A percentile compares a stretch with the other conserved stretches of the same genome.
These are phyloP conservation scores for Rotaria sp. DNA, from an alignment of 2,888 invertebrate genomes.

Conservation along the genomic window DNA sequence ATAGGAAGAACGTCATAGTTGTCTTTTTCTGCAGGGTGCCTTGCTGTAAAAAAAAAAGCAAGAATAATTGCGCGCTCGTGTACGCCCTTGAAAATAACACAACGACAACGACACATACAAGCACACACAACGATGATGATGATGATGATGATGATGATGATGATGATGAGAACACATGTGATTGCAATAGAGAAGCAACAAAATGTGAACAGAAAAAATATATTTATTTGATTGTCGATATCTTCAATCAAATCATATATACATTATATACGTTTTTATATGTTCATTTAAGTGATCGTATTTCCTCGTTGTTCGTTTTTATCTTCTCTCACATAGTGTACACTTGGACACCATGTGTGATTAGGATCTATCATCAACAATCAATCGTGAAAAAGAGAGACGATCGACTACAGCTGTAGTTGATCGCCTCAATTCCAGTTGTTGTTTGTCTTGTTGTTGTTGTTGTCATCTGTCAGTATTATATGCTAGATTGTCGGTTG, in stretches of 20 bases:
- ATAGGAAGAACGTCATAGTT: neutral
- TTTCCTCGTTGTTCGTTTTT: neutral
- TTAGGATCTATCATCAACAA: neutral
- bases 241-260: neutral
- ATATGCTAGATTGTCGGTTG: neutral
- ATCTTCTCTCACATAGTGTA: neutral
- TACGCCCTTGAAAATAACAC: neutral
- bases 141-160: neutral
- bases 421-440: neutral
- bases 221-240: neutral
- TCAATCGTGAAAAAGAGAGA: neutral
- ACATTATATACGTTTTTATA: neutral
- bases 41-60: neutral
- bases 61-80: neutral
- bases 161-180: neutral
- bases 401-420: neutral
- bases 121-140: neutral
- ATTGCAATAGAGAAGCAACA: neutral
- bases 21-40: neutral
- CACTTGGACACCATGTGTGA: neutral
- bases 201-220: neutral
- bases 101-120: neutral
- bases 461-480: neutral
- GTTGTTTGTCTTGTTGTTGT: neutral
- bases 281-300: neutral